Evolutionary conservation across 92 coral and sea anemone species (phyloP), one percentile per base, ranked within the genome.

Genomic region (Parazoanthus darwini): DNA sequence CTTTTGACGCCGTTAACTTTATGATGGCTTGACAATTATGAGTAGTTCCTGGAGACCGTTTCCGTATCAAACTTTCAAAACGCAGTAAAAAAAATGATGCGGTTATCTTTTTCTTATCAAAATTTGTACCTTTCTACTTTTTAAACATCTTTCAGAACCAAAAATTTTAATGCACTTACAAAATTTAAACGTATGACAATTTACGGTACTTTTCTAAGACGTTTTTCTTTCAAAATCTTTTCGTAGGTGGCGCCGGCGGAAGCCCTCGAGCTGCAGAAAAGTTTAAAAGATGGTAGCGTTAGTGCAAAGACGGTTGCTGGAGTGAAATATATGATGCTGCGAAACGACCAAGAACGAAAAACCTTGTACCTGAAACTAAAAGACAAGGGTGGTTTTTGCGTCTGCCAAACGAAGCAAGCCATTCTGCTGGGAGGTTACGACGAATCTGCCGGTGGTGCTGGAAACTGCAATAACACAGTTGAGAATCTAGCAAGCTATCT

Each of bases 381-480:
- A 79, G 97, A 94, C 0, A 87, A 94, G 56, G 97, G 97, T 25
- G 97, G 97, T 37, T 94, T 84, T 78, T 87, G 92, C 79, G 94
- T 88, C 5, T 92, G 95, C 74, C 89, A 92, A 71, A 94, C 97
- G n/a, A 89, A 85, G 90, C 93, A 94, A 82, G 91, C 93, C 43
- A 78, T 94, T 20, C 74, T 94, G 73, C 16, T 94, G 51, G 97
- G 97, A 56, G 97, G 97, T 42, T 94, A 94, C 38, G 94, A 91
- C 23, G 97, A 94, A 68, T 46, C 91, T 25, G 95, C 95, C 51
- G 97, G 97, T 8, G 95, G 97, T 23, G 97, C 97, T 3, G 97
- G 97, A 78, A 91, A 91, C 67, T 94, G 97, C 90, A 94, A 94
- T 89, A 91, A 89, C 38, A 89, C 90, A 38, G 97, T 93, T 39